Evolutionary conservation across 2,113 vertebrate genomes (phyloP), one percentile per base, ranked within the genome.

Genomic region (Nipponia nippon): DNA sequence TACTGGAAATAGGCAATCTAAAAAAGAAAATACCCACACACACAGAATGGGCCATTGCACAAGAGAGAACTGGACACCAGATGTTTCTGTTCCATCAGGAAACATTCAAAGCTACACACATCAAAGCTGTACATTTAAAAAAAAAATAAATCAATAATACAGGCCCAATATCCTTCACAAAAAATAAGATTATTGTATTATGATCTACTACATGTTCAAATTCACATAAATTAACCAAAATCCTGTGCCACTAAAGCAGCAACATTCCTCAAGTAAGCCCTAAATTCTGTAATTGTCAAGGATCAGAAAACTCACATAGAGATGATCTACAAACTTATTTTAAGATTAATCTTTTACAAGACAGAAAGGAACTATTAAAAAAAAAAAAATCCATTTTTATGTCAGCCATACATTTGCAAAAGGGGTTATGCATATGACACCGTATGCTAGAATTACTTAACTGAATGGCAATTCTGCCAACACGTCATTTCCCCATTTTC

Each of bases 341-440:
- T 36, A 36, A 66, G 25, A 44, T 13, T 38, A 42, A 38, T 29
- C 13, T 85, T 69, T 34, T 49, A 30, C 3, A 61, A 79, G 46
- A 44, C 20, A 80, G 47, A 65, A 58, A 75, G 7, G 32, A 44
- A 21, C 44, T 26, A 59, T 30, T 27, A 19, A 22, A 65, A 77
- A 30, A 38, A 38, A 55, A 30, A 61, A 26, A 38, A 22, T 19
- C 8, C 26, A 4, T 58, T 62, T 80, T 38, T 38, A 38, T 20
- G 62, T 47, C 25, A 72, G 56, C 34, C 58, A 22, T 49, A 8
- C 4, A 29, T 30, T 72, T 71, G 11, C 34, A 27, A 59, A 42
- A 79, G 55, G 38, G 13, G 22, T 52, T 38, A 56, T 2, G 10
- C 4, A 4, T 3, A 23, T 0, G 1, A 53, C 5, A 27, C 10